Base-by-base conservation (phyloP, 2,888 invertebrate species). In the Torymus tubicola region DNA sequence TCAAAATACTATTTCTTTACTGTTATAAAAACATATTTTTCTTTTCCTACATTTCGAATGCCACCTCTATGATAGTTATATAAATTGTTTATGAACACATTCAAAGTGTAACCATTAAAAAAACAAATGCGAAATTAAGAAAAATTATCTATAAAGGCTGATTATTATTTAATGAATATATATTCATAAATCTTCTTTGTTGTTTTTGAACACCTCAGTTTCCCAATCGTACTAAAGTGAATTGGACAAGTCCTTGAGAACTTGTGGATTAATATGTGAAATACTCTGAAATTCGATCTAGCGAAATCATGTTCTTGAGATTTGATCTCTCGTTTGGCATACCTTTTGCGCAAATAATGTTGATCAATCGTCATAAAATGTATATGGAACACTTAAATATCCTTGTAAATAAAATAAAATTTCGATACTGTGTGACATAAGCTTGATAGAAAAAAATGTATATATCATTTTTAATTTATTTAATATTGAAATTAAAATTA, bases 261-360 rank as follows among this genome's bases (percentile, higher is more conserved):
- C 24, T 64, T 55, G 24, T 13, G 24, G 8, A 42, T 52, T 13
- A 21, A 12, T 65, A 55, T 16, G 21, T 70, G 61, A 72, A 73
- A 79, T 65, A 65, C 64, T 60, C 65, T 18, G 81, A 70, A 74
- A 81, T 64, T 74, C 24, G 60, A 77, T 63, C 68, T 42, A 69
- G 64, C 52, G 52, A 78, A 74, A 74, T 74, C 78, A 76, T 24
- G 80, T 71, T 71, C 64, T 53, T 1, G 67, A 70, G 61, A 78
- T 78, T 75, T 11, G 78, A 78, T 74, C 70, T 78, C 55, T 60
- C 67, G 55, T 77, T 73, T 53, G 74, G 75, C 75, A 75, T 71
- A 67, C 52, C 55, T 78, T 79, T 78, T 78, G 78, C 71, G 75
- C 78, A 78, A 78, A 81, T 70, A 67, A 70, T 61, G 78, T 81